Conservation (phyloP, 1,140 invertebrate genomes). For the Bombus sibiricus region DNA sequence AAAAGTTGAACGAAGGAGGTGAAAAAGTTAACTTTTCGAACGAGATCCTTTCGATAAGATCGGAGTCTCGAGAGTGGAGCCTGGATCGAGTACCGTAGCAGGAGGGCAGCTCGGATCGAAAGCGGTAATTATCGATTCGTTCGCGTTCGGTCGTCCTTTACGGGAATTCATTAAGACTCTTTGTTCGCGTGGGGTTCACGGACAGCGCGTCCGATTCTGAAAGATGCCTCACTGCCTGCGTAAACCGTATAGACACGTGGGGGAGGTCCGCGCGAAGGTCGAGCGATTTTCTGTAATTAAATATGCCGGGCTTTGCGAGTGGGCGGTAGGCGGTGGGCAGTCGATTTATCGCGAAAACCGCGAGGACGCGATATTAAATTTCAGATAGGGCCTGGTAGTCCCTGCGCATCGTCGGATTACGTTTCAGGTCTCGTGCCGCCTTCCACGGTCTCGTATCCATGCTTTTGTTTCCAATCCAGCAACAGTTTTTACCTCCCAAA, state of each 20-base stretch:
- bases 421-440: conserved; percentile 61
- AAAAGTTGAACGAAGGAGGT: background rate
- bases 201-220: conserved; percentile 33
- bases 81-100: background rate
- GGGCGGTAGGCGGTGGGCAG: conserved; percentile 61
- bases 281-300: conserved; percentile 70
- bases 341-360: conserved; percentile 67
- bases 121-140: conserved; percentile 54
- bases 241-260: conserved; percentile 12
- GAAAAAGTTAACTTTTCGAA: background rate
- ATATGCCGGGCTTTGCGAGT: conserved; percentile 55
- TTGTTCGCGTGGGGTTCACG: conserved; percentile 38
- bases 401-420: conserved; percentile 38
- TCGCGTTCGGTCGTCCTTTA: conserved; percentile 43
- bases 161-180: conserved; percentile 57
- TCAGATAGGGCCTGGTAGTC: conserved; percentile 63
- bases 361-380: conserved; percentile 71
- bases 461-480: conserved; percentile 4
- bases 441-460: background rate
- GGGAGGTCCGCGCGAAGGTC: conserved; percentile 48
- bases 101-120: conserved; percentile 3
- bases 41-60: conserved; percentile 24
- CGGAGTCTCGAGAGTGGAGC: background rate
- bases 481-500: too few relatives aligned
- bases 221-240: conserved; percentile 11